These are phyloP conservation scores for Channa striata DNA, from an alignment of 2,797 vertebrate species.

Conservation along the genomic window DNA sequence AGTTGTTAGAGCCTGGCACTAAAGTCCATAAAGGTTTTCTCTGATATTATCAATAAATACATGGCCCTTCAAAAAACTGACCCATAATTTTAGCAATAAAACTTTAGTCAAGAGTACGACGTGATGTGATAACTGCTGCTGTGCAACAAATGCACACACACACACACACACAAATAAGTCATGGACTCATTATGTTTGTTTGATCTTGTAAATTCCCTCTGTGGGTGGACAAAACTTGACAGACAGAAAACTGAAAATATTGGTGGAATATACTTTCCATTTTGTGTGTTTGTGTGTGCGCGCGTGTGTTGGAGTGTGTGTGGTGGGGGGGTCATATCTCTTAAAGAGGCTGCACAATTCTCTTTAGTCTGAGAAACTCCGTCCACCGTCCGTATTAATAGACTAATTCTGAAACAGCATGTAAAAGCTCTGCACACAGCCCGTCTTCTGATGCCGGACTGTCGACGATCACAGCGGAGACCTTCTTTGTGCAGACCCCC, in stretches of 20 bases:
- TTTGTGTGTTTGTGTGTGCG: neutral
- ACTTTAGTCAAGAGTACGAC: constrained; percentile 32
- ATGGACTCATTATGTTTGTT: neutral
- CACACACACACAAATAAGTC: constrained; percentile 6
- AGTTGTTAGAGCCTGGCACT: no score
- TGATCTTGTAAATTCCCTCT: neutral
- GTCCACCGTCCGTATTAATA: no score
- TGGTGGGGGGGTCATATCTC: constrained; percentile 29
- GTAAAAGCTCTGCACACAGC: neutral
- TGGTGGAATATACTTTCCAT: neutral
- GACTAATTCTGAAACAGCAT: neutral
- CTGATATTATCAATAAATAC: neutral
- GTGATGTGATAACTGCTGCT: neutral
- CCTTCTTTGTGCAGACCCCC: neutral
- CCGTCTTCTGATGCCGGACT: neutral
- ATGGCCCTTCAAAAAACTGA: constrained; percentile 1
- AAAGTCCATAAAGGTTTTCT: neutral
- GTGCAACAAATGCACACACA: constrained; percentile 28
- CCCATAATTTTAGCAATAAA: neutral
- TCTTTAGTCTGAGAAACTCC: neutral
- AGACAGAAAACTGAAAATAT: neutral
- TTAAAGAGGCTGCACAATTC: constrained; percentile 36
- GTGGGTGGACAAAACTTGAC: neutral
- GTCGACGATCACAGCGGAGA: no score
- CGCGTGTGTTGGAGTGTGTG: constrained; percentile 11